Evolutionary conservation across 2,888 invertebrate genomes (phyloP), one percentile per base, ranked within the genome.

Genomic region (Smittia sp.): DNA sequence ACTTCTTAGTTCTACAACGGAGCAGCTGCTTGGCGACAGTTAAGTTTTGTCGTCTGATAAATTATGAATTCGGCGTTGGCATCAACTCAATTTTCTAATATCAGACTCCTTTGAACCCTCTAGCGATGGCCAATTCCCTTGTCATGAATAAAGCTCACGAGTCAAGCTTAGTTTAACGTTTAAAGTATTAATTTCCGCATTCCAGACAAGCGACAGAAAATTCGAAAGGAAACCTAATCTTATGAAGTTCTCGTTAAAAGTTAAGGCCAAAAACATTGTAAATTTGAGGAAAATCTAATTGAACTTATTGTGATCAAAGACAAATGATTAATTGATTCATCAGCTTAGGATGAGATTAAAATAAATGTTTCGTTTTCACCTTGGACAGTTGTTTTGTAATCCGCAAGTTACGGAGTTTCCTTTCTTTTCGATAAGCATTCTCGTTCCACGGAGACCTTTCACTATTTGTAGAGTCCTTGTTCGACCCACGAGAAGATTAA

Each of bases 231-330:
- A 63, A 63, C n/a, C 13, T 27, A 63, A 63, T 63, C 25, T 27
- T 27, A 63, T 27, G 27, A 63, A 24, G 11, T 27, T 63, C 63
- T 25, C 63, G 25, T n/a, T 63, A 27, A 25, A 25, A n/a, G 15
- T 63, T 63, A 63, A 63, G 63, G 68, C 63, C 65, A 73, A 73
- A 68, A 74, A 72, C 72, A 73, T 65, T 70, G 75, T 74, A 74
- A 73, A 74, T 75, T 68, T 74, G 73, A 65, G 52, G 46, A 69
- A 58, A 58, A 58, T 58, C 58, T 58, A 75, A 63, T 74, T 74
- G 69, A 75, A 72, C 73, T 74, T 75, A 75, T 75, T 75, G 75
- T 75, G 75, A 74, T 75, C 74, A 74, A 74, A 73, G 74, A 74
- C 74, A 74, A 74, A 39, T 67, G 69, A 72, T 74, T 75, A 75